These are phyloP conservation scores for Lithodes maja DNA, from an alignment of 2,888 invertebrate genomes.

Conservation along the genomic window DNA sequence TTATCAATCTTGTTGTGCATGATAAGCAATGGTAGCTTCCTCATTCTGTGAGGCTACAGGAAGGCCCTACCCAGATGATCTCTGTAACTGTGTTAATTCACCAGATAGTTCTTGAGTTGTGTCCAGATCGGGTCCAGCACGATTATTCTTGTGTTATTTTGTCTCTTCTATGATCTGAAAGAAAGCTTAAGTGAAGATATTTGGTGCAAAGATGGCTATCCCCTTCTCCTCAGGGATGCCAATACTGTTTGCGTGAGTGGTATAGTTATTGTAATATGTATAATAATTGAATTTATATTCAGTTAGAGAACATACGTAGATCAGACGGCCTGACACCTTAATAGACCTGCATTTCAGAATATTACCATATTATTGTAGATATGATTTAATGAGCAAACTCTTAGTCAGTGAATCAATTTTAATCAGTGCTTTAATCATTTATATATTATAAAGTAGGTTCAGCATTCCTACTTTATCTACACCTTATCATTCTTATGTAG, in stretches of 20 bases:
- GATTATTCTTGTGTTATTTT: conserved; percentile 37
- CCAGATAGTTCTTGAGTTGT: conserved; percentile 39
- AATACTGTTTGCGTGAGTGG: conserved; percentile 44
- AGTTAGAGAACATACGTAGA: conserved; percentile 13
- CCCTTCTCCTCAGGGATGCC: conserved; percentile 61
- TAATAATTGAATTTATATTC: neutral
- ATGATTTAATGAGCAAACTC: neutral
- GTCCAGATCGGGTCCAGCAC: conserved; percentile 25
- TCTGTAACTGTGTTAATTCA: conserved; percentile 44
- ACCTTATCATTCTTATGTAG: neutral
- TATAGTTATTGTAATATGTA: conserved; percentile 24
- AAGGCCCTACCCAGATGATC: conserved; percentile 35
- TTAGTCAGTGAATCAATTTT: neutral
- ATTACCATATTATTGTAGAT: neutral
- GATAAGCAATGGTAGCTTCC: neutral
- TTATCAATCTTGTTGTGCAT: neutral
- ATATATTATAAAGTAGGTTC: neutral
- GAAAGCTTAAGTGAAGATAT: conserved; percentile 42
- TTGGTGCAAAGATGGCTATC: conserved; percentile 65
- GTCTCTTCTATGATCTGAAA: conserved; percentile 18
- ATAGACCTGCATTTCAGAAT: conserved; percentile 3
- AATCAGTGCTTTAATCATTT: neutral
- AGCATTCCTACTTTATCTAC: neutral
- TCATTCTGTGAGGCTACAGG: conserved; percentile 1
- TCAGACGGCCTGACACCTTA: conserved; percentile 3